A percentile compares a stretch with the other conserved stretches of the same genome.
phyloP scores from a whole-genome alignment of 2,888 invertebrate genomes.

The Protodeltote pygarga region DNA sequence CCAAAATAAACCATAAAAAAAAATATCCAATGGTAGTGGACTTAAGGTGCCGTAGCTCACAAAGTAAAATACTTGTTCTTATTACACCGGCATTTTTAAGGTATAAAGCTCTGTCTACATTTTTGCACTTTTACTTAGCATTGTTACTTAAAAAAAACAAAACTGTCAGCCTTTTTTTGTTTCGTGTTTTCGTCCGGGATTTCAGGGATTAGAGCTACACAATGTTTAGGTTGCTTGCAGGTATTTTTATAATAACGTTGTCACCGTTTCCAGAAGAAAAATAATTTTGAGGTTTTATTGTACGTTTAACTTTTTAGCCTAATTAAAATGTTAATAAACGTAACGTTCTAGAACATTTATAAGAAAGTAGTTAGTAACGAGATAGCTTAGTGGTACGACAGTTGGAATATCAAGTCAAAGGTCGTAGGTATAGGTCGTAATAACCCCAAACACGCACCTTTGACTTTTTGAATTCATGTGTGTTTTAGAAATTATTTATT shows the following conservation, averaged over 20 bases:
- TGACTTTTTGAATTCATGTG: too few species aligned
- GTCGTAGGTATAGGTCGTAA: too few species aligned
- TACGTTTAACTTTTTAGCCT: too few species aligned
- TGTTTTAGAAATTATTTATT: too few species aligned
- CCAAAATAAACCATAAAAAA: too few species aligned
- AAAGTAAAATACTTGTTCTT: slow-evolving; percentile 63
- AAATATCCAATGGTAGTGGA: slow-evolving; percentile 44
- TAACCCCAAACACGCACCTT: too few species aligned
- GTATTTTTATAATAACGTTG: slow-evolving; percentile 19
- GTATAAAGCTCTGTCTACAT: slow-evolving; percentile 55
- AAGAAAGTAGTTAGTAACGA: too few species aligned
- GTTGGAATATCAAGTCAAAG: too few species aligned
- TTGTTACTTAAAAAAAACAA: slow-evolving; percentile 59
- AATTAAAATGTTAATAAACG: too few species aligned
- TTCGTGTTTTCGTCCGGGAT: slow-evolving; percentile 32
- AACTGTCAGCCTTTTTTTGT: slow-evolving; percentile 49
- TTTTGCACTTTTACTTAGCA: slow-evolving; percentile 58
- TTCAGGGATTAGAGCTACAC: slow-evolving; percentile 38
- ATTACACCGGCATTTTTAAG: slow-evolving; percentile 61
- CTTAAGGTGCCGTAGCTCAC: slow-evolving; percentile 35
- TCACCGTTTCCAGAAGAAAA: not conserved
- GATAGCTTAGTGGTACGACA: too few species aligned
- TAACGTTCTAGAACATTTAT: too few species aligned
- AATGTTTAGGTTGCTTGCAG: slow-evolving; percentile 18
- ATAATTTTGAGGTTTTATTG: too few species aligned